Evolutionary conservation across 2,888 invertebrate genomes (phyloP), one percentile per base, ranked within the genome.

Genomic region (Papilio elwesi): DNA sequence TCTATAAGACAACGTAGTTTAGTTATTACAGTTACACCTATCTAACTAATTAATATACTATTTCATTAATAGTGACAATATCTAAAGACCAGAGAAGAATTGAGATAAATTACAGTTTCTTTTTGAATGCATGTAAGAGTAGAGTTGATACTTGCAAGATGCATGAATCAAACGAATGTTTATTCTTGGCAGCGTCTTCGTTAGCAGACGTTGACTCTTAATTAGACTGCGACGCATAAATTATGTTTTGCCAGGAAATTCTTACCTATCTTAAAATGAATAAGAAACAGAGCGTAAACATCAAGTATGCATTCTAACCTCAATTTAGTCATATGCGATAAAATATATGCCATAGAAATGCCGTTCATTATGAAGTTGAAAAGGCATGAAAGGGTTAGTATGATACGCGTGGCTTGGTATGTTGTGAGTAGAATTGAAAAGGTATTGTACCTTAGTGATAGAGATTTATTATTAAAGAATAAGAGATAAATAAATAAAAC

Each of bases 151-250:
- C 59, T 43, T 62, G 59, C 15, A 15, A n/a, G 43, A n/a, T 15
- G 43, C 43, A 43, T 43, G 43, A 62, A 62, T 43, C 59, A 62
- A 62, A 62, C 15, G 59, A 62, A 38, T 62, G 55, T 68, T 67
- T 67, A 52, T 55, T 47, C 55, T 53, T 57, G 55, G 26, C 47
- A 57, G n/a, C 68, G 16, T 57, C 68, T 68, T 68, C 68, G 68
- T 68, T 68, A 68, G 68, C 26, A 55, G 67, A 47, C 53, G 67
- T 55, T 26, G 47, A 15, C 15, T 68, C 48, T 13, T 68, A 68
- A 68, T 68, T 68, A 55, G 55, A 68, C 47, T 55, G 55, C 47
- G 55, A 68, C 55, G 48, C 16, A 43, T 43, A 43, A 59, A 59
- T 59, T 36, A 57, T 57, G 36, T 59, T 62, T 43, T 62, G 43